These are phyloP conservation scores for Diploptera punctata DNA, from an alignment of 2,888 invertebrate species.

Conservation along the genomic window DNA sequence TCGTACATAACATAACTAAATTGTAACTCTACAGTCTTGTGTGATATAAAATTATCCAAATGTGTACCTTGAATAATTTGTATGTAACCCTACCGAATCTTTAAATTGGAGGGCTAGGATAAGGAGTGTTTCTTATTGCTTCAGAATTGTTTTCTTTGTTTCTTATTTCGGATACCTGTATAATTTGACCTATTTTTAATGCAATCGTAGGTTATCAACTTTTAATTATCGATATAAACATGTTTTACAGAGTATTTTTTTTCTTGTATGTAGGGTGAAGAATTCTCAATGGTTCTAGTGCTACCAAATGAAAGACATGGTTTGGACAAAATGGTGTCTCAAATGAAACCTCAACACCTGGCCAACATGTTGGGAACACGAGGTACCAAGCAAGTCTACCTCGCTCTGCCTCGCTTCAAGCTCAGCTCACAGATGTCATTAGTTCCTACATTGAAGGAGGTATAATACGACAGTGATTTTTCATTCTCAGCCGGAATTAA, in stretches of 20 bases:
- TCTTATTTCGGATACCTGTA: too few species aligned
- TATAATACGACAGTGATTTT: conserved; percentile 48
- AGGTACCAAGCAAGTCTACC: conserved; percentile 50
- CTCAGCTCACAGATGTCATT: conserved; percentile 56
- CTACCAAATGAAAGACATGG: conserved; percentile 54
- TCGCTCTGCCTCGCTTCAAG: conserved; percentile 59
- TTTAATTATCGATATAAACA: too few species aligned
- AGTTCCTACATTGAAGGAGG: conserved; percentile 52
- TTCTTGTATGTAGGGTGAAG: conserved; percentile 52
- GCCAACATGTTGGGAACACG: conserved; percentile 44
- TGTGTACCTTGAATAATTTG: too few species aligned
- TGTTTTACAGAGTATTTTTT: neutral
- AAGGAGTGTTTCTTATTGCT: too few species aligned
- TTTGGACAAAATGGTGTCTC: conserved; percentile 50
- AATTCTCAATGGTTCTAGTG: conserved; percentile 59
- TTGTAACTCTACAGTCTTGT: too few species aligned
- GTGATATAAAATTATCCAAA: too few species aligned
- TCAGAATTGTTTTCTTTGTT: too few species aligned
- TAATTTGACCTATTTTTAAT: too few species aligned
- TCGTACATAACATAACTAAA: too few species aligned
- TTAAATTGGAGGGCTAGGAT: too few species aligned
- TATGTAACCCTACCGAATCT: too few species aligned
- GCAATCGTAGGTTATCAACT: too few species aligned
- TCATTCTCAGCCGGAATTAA: neutral
- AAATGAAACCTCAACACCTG: conserved; percentile 52